phyloP scores from a whole-genome alignment of 1,140 invertebrate species.

The Drosophila pallidifrons region DNA sequence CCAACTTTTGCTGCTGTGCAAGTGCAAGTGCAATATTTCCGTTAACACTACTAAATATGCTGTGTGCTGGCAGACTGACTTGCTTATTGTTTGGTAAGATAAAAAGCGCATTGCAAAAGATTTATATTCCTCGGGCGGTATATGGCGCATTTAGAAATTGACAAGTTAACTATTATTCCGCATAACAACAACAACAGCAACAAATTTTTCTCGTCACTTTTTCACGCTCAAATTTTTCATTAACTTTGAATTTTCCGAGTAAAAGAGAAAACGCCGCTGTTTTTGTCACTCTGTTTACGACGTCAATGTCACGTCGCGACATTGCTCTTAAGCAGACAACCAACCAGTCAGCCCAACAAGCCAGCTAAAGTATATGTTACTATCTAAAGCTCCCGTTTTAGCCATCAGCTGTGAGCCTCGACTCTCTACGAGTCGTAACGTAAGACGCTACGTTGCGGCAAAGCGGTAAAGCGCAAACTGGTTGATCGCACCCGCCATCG shows the following conservation, averaged over 20 bases:
- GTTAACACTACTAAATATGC: conserved; percentile 2
- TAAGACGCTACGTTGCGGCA: conserved; percentile 60
- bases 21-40: conserved; percentile 19
- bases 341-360: no score
- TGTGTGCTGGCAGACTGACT: neutral
- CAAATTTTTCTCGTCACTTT: conserved; percentile 22
- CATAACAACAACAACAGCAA: neutral
- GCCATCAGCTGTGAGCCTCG: conserved; percentile 22
- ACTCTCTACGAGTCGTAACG: conserved; percentile 41
- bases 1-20: conserved; percentile 13
- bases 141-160: conserved; percentile 23
- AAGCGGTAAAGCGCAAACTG: conserved; percentile 57
- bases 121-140: conserved; percentile 15
- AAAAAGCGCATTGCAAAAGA: conserved; percentile 24
- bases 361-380: neutral
- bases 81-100: conserved; percentile 34
- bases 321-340: conserved; percentile 29
- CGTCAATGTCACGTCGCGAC: conserved; percentile 40
- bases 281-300: conserved; percentile 45
- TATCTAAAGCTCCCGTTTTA: neutral
- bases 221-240: conserved; percentile 43
- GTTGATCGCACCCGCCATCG: conserved; percentile 74
- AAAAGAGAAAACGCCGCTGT: conserved; percentile 50
- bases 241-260: conserved; percentile 46
- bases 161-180: conserved; percentile 11